Conservation (phyloP, 2,797 vertebrate genomes). For the Gymnoscopelus braueri region DNA sequence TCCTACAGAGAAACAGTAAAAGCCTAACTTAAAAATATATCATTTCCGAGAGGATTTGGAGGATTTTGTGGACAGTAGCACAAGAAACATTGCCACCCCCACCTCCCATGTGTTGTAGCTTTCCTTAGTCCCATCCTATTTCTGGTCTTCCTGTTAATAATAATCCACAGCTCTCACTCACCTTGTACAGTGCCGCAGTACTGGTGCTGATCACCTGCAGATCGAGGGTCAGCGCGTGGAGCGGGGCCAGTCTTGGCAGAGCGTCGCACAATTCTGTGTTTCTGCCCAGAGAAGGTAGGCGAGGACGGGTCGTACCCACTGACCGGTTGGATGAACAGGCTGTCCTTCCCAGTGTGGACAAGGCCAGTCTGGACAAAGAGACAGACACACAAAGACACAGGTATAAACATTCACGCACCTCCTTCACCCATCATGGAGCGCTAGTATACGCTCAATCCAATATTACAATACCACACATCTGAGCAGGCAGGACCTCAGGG, state of each 20-base stretch:
- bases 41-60: slow-evolving; percentile 8
- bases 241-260: slow-evolving; percentile 44
- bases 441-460: no score
- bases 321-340: slow-evolving; percentile 88
- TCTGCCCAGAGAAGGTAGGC: slow-evolving; percentile 78
- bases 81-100: background rate
- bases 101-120: background rate
- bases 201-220: slow-evolving; percentile 16
- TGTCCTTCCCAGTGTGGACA: slow-evolving; percentile 87
- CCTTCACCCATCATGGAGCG: no score
- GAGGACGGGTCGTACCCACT: slow-evolving; percentile 60
- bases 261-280: slow-evolving; percentile 83
- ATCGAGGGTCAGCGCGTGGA: background rate
- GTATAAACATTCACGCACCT: no score
- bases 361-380: slow-evolving; percentile 84
- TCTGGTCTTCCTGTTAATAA: no score
- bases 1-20: no score
- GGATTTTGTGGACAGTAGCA: slow-evolving; percentile 11
- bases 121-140: no score
- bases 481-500: no score
- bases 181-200: slow-evolving; percentile 86
- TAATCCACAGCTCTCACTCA: slow-evolving; percentile 70
- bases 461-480: no score
- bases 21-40: background rate
- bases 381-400: slow-evolving; percentile 25